Evolutionary conservation across 1,140 invertebrate genomes (phyloP), one percentile per base, ranked within the genome.

Genomic region (Probaryconus sp.): DNA sequence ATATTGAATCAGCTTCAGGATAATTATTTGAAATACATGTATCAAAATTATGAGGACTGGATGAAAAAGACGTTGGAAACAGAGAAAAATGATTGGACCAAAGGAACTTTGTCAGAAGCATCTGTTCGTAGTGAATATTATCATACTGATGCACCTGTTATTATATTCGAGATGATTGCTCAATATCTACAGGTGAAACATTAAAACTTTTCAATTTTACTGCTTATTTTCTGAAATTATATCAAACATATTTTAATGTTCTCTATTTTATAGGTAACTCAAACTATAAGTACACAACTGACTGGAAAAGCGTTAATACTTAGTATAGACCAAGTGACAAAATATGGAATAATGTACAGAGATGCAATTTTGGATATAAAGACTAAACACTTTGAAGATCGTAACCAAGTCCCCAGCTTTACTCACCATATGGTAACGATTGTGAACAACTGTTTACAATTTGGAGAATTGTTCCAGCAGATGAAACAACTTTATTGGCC

Each of bases 131-230:
- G 94, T 26, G 90, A 90, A 16, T 96, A 94, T 81, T 97, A 93
- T 87, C 95, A 97, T 78, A 98, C 97, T 0, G 93, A 95, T 38
- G 92, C 97, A 5, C 97, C 98, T 2, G 93, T 98, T 55, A 97
- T 99, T 58, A 95, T 99, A 50, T 98, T 98, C 86, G 95, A 98
- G 88, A 99, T 99, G 97, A 96, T 99, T 55, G 95, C 98, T 87
- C 96, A 99, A 88, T 97, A 98, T 90, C 88, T 99, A 26, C 94
- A 97, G 90, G 75, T 73, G 51, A 13, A n/a, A n/a, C n/a, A n/a
- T n/a, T n/a, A n/a, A n/a, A n/a, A n/a, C n/a, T n/a, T n/a, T n/a
- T n/a, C n/a, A n/a, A n/a, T n/a, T n/a, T n/a, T n/a, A n/a, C n/a
- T n/a, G n/a, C n/a, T n/a, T n/a, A n/a, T n/a, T n/a, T n/a, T n/a